Evolutionary conservation across 1,140 invertebrate genomes (phyloP).

Genomic region (Parapsyche elsis): DNA sequence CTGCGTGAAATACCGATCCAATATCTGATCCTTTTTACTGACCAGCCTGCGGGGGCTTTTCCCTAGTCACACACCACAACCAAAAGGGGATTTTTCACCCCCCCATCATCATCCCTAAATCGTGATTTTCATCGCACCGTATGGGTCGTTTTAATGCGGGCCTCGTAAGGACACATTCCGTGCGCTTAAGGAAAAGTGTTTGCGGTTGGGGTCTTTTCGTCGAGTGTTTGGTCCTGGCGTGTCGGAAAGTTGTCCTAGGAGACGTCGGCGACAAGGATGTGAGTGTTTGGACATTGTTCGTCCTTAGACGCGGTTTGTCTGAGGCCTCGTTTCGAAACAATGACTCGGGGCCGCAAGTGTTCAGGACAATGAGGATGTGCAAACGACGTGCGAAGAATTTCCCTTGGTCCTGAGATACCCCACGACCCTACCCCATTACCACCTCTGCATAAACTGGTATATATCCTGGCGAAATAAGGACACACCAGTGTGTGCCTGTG

Average conservation of each 20-base stretch:
- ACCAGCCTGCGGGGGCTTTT: too few species aligned
- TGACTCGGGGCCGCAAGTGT: neutral
- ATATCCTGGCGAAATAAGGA: too few species aligned
- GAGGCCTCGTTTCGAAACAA: neutral
- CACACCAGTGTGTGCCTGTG: too few species aligned
- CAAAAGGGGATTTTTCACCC: too few species aligned
- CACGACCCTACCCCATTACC: neutral
- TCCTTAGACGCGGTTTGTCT: neutral
- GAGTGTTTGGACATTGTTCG: neutral
- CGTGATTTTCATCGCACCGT: too few species aligned
- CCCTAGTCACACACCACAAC: too few species aligned
- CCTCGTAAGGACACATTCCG: too few species aligned
- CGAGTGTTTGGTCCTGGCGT: neutral
- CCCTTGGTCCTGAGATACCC: neutral
- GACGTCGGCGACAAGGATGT: too few species aligned
- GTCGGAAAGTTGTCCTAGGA: neutral
- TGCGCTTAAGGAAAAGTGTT: neutral
- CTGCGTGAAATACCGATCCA: neutral
- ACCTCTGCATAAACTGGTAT: too few species aligned
- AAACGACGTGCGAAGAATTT: constrained; percentile 7
- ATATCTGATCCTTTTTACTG: neutral
- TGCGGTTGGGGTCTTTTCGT: neutral
- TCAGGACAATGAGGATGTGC: neutral
- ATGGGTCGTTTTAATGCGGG: too few species aligned
- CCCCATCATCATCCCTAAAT: too few species aligned